A percentile compares a stretch with the other conserved stretches of the same genome.
Evolutionary conservation across 2,888 invertebrate genomes (phyloP).

Genomic region (Micropterix aruncella): DNA sequence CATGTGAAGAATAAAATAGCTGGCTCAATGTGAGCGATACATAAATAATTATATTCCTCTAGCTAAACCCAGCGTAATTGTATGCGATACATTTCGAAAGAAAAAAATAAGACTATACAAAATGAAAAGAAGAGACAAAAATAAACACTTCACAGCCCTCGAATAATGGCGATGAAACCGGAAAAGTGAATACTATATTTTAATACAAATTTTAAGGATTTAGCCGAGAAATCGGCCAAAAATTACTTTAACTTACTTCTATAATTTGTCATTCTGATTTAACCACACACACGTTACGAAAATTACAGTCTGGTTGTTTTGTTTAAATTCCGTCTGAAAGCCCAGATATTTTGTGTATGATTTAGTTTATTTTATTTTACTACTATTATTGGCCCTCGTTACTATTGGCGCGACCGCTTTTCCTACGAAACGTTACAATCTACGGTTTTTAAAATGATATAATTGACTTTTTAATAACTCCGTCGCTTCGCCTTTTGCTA

Average conservation of each 20-base stretch:
- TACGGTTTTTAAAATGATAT: no score
- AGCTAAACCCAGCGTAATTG: not conserved
- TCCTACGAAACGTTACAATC: not conserved
- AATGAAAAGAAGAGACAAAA: not conserved
- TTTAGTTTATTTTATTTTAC: no score
- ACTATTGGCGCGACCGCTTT: constrained; percentile 11
- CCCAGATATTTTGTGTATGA: no score
- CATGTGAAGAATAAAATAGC: not conserved
- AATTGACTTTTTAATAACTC: no score
- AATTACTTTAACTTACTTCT: not conserved
- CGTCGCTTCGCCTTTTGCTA: no score
- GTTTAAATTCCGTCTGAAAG: no score
- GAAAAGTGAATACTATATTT: not conserved
- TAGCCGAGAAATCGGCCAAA: not conserved
- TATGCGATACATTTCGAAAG: not conserved
- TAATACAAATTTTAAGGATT: not conserved
- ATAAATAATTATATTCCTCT: not conserved
- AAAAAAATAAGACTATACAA: no score
- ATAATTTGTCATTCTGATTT: no score
- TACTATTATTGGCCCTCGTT: constrained; percentile 13
- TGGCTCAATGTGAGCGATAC: not conserved
- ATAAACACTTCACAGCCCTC: not conserved
- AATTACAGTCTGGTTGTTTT: no score
- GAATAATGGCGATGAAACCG: not conserved
- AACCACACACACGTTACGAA: no score